These are phyloP conservation scores for Pentalonia nigronervosa DNA, from an alignment of 1,140 invertebrate genomes.

Conservation along the genomic window DNA sequence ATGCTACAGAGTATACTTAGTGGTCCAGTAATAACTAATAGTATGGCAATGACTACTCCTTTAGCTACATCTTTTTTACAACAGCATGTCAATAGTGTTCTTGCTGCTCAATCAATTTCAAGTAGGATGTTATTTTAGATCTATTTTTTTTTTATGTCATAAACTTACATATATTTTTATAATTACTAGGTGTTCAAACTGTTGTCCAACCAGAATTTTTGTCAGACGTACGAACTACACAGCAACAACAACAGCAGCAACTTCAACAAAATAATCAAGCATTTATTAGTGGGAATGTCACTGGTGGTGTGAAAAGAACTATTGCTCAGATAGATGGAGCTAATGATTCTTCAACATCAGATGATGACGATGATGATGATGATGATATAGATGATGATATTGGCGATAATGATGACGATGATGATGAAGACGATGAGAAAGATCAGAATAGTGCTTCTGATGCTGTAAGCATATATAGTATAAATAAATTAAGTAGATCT, in stretches of 20 bases:
- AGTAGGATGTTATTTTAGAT: slow-evolving; percentile 51
- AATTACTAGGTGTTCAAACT: slow-evolving; percentile 35
- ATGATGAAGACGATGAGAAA: slow-evolving; percentile 79
- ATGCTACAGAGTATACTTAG: slow-evolving; percentile 75
- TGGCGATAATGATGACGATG: slow-evolving; percentile 75
- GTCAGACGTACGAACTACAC: slow-evolving; percentile 12
- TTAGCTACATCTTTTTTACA: slow-evolving; percentile 81
- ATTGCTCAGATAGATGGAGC: slow-evolving; percentile 65
- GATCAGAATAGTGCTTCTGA: slow-evolving; percentile 62
- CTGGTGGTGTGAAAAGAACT: slow-evolving; percentile 47
- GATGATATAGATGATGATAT: slow-evolving; percentile 77
- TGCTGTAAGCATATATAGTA: slow-evolving; percentile 60
- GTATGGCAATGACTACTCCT: slow-evolving; percentile 80
- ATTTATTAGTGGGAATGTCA: slow-evolving; percentile 52
- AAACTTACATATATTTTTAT: not conserved
- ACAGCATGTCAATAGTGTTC: slow-evolving; percentile 84
- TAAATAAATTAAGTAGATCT: not conserved
- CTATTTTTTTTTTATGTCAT: not conserved
- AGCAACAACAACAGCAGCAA: slow-evolving; percentile 45
- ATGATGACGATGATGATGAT: slow-evolving; percentile 77
- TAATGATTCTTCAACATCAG: slow-evolving; percentile 69
- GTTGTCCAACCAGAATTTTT: slow-evolving; percentile 34
- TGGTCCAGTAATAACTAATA: slow-evolving; percentile 84
- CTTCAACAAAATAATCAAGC: slow-evolving; percentile 52
- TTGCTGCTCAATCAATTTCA: slow-evolving; percentile 68